Conservation (phyloP, 2,113 vertebrate genomes). For the Felis chaus region DNA sequence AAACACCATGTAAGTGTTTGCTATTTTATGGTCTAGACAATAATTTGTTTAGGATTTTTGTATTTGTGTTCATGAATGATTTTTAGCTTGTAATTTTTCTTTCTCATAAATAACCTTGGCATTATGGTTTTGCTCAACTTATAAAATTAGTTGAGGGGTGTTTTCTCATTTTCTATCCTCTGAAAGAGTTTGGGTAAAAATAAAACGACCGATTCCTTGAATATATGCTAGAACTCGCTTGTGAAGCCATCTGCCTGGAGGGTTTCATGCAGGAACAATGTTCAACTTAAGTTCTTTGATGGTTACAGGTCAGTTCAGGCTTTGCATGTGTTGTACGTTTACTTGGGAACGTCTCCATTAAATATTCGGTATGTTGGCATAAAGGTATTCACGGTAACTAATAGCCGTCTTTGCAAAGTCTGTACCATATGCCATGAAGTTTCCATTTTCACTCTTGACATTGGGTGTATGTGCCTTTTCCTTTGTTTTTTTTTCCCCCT, state of each 20-base stretch:
- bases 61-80: background rate
- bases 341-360: background rate
- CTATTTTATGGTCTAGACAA: background rate
- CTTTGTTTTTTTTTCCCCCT: background rate
- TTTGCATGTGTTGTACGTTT: background rate
- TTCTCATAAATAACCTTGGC: background rate
- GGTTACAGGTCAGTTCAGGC: background rate
- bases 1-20: background rate
- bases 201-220: background rate
- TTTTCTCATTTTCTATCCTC: background rate
- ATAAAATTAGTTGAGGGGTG: background rate
- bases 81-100: constrained; percentile 21
- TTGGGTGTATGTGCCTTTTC: background rate
- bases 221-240: background rate
- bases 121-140: constrained; percentile 8
- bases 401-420: background rate
- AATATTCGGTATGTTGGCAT: background rate
- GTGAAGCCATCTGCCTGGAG: background rate
- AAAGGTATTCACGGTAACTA: background rate
- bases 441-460: background rate
- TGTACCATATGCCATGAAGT: background rate
- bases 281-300: background rate
- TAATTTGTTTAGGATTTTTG: background rate
- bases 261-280: background rate
- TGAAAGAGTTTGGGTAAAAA: background rate